phyloP scores from a whole-genome alignment of 2,888 invertebrate species.

The Schrankia costaestrigalis region DNA sequence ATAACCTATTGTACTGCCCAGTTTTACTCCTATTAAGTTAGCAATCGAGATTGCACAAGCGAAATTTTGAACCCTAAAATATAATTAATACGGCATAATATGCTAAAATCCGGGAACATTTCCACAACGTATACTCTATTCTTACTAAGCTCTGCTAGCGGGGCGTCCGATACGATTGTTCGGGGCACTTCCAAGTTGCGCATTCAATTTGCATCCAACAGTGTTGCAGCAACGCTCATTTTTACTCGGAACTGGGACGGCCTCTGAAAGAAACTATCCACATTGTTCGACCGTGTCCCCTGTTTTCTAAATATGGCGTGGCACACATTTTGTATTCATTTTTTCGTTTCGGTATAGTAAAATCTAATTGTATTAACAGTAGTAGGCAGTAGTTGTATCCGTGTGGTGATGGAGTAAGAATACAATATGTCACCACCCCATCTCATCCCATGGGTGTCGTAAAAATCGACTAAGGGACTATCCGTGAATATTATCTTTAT shows the following conservation, averaged over 20 bases:
- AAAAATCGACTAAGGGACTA: too few species aligned
- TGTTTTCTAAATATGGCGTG: constrained; percentile 16
- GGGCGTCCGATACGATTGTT: constrained; percentile 59
- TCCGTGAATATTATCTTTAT: too few species aligned
- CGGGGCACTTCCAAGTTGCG: constrained; percentile 59
- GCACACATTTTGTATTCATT: constrained; percentile 1
- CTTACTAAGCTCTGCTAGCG: constrained; percentile 21
- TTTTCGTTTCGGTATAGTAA: neutral
- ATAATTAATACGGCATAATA: neutral
- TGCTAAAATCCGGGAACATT: neutral
- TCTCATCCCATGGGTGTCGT: too few species aligned
- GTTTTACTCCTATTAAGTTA: too few species aligned
- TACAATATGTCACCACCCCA: too few species aligned
- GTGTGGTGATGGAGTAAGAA: too few species aligned
- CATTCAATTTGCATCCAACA: constrained; percentile 68
- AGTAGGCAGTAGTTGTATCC: too few species aligned
- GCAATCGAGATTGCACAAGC: neutral
- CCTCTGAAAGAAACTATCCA: constrained; percentile 28
- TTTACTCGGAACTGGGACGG: constrained; percentile 55
- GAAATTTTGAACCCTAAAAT: neutral
- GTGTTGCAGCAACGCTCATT: constrained; percentile 58
- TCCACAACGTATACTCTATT: constrained; percentile 17
- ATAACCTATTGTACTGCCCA: too few species aligned
- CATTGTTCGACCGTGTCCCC: constrained; percentile 16
- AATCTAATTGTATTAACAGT: constrained; percentile 5